Base-by-base conservation (phyloP, 2,797 vertebrate genomes). In the Cyclopterus lumpus region DNA sequence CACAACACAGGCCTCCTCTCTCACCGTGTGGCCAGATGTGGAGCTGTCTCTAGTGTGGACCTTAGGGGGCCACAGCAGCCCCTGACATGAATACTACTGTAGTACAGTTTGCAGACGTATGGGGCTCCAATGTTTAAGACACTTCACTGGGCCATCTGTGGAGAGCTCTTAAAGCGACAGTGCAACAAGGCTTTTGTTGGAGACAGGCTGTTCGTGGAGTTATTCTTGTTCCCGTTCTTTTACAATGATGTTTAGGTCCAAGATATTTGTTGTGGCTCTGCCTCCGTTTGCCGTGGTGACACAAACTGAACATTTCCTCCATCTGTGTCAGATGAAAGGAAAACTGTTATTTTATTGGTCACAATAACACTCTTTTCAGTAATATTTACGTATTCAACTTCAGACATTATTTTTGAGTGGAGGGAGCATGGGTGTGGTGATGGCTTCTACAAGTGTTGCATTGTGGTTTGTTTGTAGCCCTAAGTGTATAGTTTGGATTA, bases 11-110 rank as follows among this genome's bases (percentile, higher is more conserved):
- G n/a, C 20, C n/a, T n/a, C 63, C 6, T 44, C 59, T 44, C 40
- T 81, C 61, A 84, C 32, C 59, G 49, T 65, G 75, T 46, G 74
- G 55, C 76, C 73, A 85, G 82, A 84, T 85, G 73, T 63, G 71
- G 24, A 71, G 64, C 6, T 49, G 55, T 67, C 57, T 79, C 32
- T 66, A 68, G 79, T 71, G 75, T n/a, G n/a, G n/a, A 75, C 12
- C 67, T 15, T 26, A 40, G 80, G 69, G 67, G 71, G 73, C 71
- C 53, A 60, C 38, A 65, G 61, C 36, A 63, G 72, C 70, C 46
- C 75, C 75, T 82, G 67, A 76, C 66, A 68, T 60, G 58, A 80
- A 75, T 62, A 30, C 71, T 38, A 3, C 60, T 66, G 28, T 26
- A 40, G 48, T 30, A 38, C 71, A 67, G 48, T 80, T 72, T 60